Percentiles rank a stretch among this genome's conserved stretches.
phyloP scores from a whole-genome alignment of 2,888 invertebrate species.

The Heteromyza rotundicornis region DNA sequence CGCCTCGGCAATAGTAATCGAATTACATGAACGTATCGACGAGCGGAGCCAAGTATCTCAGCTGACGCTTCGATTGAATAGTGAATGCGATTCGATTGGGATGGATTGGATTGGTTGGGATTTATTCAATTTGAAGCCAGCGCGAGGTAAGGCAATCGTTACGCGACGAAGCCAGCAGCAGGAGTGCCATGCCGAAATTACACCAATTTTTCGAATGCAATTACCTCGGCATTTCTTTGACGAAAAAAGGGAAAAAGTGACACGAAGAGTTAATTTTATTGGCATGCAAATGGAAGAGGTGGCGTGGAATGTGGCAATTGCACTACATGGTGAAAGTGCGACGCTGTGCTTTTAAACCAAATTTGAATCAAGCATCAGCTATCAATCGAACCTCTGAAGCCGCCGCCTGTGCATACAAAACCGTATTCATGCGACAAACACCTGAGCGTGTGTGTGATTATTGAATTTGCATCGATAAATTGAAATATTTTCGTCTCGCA shows the following conservation, averaged over 20 bases:
- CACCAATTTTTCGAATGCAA: conserved; percentile 40
- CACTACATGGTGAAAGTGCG: conserved; percentile 14
- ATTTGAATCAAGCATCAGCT: too few relatives aligned
- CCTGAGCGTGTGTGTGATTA: conserved; percentile 24
- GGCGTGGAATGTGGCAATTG: conserved; percentile 38
- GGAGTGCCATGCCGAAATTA: background rate
- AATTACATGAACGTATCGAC: background rate
- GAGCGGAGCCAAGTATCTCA: background rate
- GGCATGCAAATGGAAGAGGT: conserved; percentile 44
- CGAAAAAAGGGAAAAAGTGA: conserved; percentile 9
- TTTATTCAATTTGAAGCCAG: background rate
- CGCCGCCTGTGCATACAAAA: conserved; percentile 5
- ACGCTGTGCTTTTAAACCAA: background rate
- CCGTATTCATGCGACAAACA: conserved; percentile 10
- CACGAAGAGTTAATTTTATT: conserved; percentile 40
- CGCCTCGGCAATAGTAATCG: background rate
- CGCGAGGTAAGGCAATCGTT: background rate
- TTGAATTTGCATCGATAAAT: conserved; percentile 27
- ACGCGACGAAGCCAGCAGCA: too few relatives aligned
- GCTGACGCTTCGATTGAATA: too few relatives aligned
- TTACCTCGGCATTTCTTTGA: conserved; percentile 38
- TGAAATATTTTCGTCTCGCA: conserved; percentile 14
- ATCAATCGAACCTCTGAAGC: background rate
- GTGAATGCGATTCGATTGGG: too few relatives aligned
- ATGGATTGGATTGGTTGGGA: background rate